A percentile compares a stretch with the other conserved stretches of the same genome.
phyloP scores from a whole-genome alignment of 2,113 vertebrate species.

The Oryzias woworae region DNA sequence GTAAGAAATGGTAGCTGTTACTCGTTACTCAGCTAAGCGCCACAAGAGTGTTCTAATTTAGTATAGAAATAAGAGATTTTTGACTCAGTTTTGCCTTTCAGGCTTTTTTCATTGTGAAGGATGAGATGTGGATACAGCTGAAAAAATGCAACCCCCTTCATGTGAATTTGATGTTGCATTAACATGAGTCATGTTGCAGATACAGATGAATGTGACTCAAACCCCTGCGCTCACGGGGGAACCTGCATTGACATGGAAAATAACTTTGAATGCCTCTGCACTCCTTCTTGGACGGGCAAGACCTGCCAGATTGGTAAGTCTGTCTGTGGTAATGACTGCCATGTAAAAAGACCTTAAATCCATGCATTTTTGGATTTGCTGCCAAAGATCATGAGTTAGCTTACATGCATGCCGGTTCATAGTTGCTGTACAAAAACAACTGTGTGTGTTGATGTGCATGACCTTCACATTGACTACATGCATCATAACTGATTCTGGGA shows the following conservation, averaged over 20 bases:
- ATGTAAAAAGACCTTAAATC: too few species aligned
- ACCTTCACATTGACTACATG: neutral
- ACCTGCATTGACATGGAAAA: constrained; percentile 90
- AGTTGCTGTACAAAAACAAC: too few species aligned
- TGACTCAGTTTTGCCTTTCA: too few species aligned
- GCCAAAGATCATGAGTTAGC: too few species aligned
- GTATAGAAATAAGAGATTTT: too few species aligned
- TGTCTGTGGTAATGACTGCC: neutral
- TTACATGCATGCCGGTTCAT: too few species aligned
- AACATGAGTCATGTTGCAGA: constrained; percentile 73
- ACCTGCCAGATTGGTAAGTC: constrained; percentile 93
- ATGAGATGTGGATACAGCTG: neutral
- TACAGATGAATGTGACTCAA: constrained; percentile 89
- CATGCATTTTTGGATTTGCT: too few species aligned
- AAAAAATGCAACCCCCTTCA: neutral
- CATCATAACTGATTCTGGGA: constrained; percentile 13
- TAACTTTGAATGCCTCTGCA: constrained; percentile 90
- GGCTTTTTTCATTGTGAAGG: too few species aligned
- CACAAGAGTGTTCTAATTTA: too few species aligned
- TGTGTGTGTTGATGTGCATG: too few species aligned
- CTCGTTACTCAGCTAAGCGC: too few species aligned
- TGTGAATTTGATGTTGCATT: neutral
- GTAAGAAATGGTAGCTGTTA: too few species aligned
- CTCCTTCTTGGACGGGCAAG: constrained; percentile 89
- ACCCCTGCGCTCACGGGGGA: constrained; percentile 87